Evolutionary conservation across 2,113 vertebrate species (phyloP).

Genomic region (Enhydra lutris): DNA sequence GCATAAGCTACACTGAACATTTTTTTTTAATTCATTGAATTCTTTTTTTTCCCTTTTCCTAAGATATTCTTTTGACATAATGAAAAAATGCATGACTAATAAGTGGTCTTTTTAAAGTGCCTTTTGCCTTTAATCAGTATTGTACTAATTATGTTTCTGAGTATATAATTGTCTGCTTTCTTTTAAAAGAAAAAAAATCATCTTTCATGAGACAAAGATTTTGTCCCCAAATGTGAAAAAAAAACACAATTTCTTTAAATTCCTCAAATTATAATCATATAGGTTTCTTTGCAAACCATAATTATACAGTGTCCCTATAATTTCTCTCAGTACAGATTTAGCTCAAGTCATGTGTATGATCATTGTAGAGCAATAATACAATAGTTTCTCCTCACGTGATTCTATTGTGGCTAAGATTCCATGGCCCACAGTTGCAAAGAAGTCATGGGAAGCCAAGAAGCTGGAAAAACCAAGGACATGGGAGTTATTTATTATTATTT

Average conservation of each 20-base stretch:
- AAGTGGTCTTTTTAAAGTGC: constrained; percentile 26
- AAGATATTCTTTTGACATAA: constrained; percentile 36
- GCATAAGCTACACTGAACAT: background rate
- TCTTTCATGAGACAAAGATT: constrained; percentile 47
- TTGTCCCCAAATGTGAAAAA: constrained; percentile 52
- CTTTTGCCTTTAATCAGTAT: constrained; percentile 54
- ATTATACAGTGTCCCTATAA: constrained; percentile 62
- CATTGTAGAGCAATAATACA: constrained; percentile 43
- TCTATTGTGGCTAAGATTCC: background rate
- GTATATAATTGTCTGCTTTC: constrained; percentile 57
- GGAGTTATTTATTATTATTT: background rate
- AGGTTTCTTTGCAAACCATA: constrained; percentile 56
- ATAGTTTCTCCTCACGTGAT: background rate
- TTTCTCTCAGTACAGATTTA: constrained; percentile 58
- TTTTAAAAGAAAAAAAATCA: constrained; percentile 47
- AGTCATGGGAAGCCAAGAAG: background rate
- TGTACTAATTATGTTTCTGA: constrained; percentile 56
- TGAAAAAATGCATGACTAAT: constrained; percentile 37
- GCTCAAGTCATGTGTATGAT: constrained; percentile 22
- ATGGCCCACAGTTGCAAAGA: background rate
- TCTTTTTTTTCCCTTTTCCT: background rate
- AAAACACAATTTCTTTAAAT: background rate
- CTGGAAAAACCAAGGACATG: background rate
- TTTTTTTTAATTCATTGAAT: background rate
- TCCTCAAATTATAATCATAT: constrained; percentile 54